These are phyloP conservation scores for Drosophila neutralis DNA, from an alignment of 2,888 invertebrate species.

Conservation along the genomic window DNA sequence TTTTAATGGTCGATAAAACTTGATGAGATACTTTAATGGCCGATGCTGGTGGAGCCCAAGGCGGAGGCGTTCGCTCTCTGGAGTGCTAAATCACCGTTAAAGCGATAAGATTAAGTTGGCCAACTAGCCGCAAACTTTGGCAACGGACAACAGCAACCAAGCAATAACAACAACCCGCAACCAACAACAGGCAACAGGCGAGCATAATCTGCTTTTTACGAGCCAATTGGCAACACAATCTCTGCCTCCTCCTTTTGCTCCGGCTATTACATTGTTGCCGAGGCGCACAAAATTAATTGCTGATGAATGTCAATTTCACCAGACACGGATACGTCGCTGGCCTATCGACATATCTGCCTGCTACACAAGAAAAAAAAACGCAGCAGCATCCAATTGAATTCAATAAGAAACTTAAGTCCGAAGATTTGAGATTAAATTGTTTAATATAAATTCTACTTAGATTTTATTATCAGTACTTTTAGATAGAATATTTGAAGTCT, in stretches of 20 bases:
- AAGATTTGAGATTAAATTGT: neutral
- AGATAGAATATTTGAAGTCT: neutral
- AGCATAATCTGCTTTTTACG: conserved; percentile 74
- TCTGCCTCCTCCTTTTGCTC: conserved; percentile 27
- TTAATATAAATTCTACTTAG: neutral
- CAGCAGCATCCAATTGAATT: neutral
- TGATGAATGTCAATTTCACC: conserved; percentile 79
- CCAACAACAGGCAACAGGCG: conserved; percentile 38
- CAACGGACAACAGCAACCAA: neutral
- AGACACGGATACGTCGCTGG: conserved; percentile 30
- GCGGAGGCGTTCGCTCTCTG: conserved; percentile 19
- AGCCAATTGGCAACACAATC: conserved; percentile 80
- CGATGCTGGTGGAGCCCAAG: conserved; percentile 11
- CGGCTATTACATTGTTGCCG: conserved; percentile 78
- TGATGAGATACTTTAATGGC: conserved; percentile 82
- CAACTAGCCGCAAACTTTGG: conserved; percentile 55
- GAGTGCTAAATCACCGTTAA: conserved; percentile 80
- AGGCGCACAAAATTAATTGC: conserved; percentile 83
- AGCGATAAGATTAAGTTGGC: conserved; percentile 74
- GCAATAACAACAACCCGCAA: conserved; percentile 27
- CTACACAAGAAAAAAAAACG: neutral
- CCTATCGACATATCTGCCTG: conserved; percentile 13
- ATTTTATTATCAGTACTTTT: neutral
- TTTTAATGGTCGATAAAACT: conserved; percentile 84
- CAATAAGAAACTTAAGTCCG: neutral